Percentiles rank a stretch among this genome's conserved stretches.
Conservation (phyloP, 2,888 invertebrate species). For the Opisthograptis luteolata region DNA sequence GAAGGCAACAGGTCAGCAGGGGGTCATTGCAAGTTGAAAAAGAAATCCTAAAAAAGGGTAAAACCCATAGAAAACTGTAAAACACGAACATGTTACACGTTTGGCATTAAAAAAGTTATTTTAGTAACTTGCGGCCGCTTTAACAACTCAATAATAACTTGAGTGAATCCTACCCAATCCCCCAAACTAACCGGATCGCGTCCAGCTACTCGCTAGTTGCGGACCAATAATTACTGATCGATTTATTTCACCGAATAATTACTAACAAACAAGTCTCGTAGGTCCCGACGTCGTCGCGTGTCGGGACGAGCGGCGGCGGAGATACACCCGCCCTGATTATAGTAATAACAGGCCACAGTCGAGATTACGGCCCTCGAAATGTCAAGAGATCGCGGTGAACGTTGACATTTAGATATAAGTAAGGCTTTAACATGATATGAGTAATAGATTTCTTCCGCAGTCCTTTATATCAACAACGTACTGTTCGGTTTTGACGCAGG, state of each 20-base stretch:
- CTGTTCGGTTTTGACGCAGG: neutral
- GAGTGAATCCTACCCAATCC: neutral
- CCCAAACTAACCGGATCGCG: neutral
- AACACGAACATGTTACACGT: too few relatives aligned
- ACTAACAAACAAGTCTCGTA: constrained; percentile 7
- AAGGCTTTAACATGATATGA: neutral
- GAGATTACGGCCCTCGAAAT: constrained; percentile 12
- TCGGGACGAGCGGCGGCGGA: neutral
- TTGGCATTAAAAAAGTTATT: too few relatives aligned
- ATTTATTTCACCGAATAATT: constrained; percentile 27
- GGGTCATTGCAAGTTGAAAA: too few relatives aligned
- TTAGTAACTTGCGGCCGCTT: too few relatives aligned
- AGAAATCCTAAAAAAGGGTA: too few relatives aligned
- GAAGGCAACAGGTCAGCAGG: too few relatives aligned
- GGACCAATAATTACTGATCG: constrained; percentile 24
- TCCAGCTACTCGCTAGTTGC: constrained; percentile 2
- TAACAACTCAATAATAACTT: too few relatives aligned
- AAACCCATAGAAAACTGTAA: too few relatives aligned
- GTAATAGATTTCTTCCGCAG: constrained; percentile 12
- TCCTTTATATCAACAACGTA: constrained; percentile 1
- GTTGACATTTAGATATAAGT: constrained; percentile 14
- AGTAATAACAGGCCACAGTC: constrained; percentile 4
- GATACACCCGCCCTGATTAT: neutral
- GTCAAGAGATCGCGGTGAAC: constrained; percentile 7
- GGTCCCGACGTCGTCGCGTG: constrained; percentile 4